Evolutionary conservation across 1,140 invertebrate genomes (phyloP).

Genomic region (Leguminivora glycinivorella): DNA sequence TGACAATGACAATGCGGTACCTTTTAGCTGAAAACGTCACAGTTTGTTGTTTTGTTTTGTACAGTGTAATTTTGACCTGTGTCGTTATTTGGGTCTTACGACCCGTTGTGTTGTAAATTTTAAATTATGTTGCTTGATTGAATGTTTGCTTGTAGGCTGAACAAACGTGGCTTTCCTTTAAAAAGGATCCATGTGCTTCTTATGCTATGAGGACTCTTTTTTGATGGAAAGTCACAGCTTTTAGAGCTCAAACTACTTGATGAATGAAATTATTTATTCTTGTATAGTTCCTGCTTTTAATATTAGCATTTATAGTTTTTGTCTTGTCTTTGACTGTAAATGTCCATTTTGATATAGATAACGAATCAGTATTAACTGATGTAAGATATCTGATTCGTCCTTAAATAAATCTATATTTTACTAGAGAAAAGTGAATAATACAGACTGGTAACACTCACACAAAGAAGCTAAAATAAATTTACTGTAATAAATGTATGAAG

Average conservation of each 20-base stretch:
- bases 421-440: not conserved
- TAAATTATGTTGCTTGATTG: not conserved
- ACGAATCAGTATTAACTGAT: not conserved
- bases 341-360: not conserved
- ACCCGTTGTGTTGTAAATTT: not conserved
- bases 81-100: not conserved
- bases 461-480: no score
- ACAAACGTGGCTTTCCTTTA: no score
- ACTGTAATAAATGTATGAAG: no score
- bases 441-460: not conserved
- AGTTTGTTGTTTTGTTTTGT: not conserved
- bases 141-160: slow-evolving; percentile 3
- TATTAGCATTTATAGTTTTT: not conserved
- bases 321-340: no score
- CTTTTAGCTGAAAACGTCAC: no score
- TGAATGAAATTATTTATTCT: not conserved
- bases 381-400: not conserved
- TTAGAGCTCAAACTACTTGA: not conserved
- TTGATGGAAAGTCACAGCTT: no score
- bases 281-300: not conserved
- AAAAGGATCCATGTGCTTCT: no score
- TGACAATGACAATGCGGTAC: no score
- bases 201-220: no score
- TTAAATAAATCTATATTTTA: not conserved
- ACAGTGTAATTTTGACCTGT: not conserved